Evolutionary conservation across 1,140 invertebrate species (phyloP), one percentile per base, ranked within the genome.

Genomic region (Rhopalosiphum maidis): DNA sequence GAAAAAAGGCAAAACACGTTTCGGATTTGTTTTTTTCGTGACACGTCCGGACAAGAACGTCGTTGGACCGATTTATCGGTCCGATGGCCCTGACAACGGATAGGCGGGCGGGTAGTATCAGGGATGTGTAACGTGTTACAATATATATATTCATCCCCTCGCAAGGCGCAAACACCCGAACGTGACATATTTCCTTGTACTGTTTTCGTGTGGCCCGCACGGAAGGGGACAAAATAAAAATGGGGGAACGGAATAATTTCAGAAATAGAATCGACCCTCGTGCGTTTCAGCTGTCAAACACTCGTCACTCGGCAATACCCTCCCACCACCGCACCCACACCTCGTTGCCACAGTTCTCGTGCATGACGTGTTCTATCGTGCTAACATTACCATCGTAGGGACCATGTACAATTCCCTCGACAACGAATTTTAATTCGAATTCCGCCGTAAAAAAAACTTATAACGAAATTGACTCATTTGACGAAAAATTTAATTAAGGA

Each of bases 261-360:
- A 86, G 82, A 86, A 93, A 93, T 93, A 93, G 91, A 86, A 90
- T 90, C 89, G 54, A 82, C 91, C 91, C 91, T 93, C 82, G 51
- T 37, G 77, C 82, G 82, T 93, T 93, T 93, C 91, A 93, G 91
- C 91, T 93, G 91, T 93, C 91, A 93, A 93, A 93, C 91, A 37
- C 91, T 93, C 91, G 91, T 93, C 91, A 93, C 91, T 83, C 82
- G 82, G 46, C 11, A 21, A 91, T 41, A 48, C 90, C 46, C 68
- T 91, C 46, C 90, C 30, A 43, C 60, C 41, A 46, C 23, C 43
- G 1, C 89, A 25, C 25, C 54, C 30, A 54, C 88, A 15, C 37
- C 41, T 4, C 30, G 37, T 37, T 41, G 25, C 37, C 7, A 22
- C 41, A 25, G 5, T 68, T 43, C 54, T 41, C 18, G 88, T 90